phyloP scores from a whole-genome alignment of 2,888 invertebrate species.

The Therioaphis trifolii region DNA sequence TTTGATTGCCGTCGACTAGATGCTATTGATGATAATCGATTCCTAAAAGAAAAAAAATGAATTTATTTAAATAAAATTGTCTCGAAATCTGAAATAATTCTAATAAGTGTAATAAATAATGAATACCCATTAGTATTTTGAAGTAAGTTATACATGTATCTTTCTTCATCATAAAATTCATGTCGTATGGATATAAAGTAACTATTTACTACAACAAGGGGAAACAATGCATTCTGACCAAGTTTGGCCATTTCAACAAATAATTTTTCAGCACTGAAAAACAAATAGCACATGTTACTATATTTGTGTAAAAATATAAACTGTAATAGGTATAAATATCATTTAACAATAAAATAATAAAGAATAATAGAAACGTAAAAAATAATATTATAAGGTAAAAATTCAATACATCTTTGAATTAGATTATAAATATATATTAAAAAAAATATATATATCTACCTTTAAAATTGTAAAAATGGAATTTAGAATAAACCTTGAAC shows the following conservation, averaged over 20 bases:
- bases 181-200: conserved; percentile 81
- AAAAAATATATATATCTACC: conserved; percentile 42
- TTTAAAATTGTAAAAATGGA: conserved; percentile 50
- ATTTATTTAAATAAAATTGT: neutral
- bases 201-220: conserved; percentile 81
- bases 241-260: conserved; percentile 87
- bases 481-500: conserved; percentile 47
- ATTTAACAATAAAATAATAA: too few species aligned
- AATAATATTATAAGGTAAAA: too few species aligned
- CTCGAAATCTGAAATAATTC: neutral
- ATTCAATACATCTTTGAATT: neutral
- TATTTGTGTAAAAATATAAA: neutral
- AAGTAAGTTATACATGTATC: conserved; percentile 77
- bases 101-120: too few species aligned
- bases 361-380: too few species aligned
- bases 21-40: conserved; percentile 81
- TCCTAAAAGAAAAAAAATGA: conserved; percentile 69
- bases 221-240: conserved; percentile 88
- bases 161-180: conserved; percentile 86
- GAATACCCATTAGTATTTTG: conserved; percentile 57
- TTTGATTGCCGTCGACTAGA: conserved; percentile 86
- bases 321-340: neutral
- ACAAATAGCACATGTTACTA: neutral
- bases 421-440: neutral
- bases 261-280: conserved; percentile 85